A percentile compares a stretch with the other conserved stretches of the same genome.
Conservation (phyloP, 1,140 invertebrate species). For the Marisa cornuarietis region DNA sequence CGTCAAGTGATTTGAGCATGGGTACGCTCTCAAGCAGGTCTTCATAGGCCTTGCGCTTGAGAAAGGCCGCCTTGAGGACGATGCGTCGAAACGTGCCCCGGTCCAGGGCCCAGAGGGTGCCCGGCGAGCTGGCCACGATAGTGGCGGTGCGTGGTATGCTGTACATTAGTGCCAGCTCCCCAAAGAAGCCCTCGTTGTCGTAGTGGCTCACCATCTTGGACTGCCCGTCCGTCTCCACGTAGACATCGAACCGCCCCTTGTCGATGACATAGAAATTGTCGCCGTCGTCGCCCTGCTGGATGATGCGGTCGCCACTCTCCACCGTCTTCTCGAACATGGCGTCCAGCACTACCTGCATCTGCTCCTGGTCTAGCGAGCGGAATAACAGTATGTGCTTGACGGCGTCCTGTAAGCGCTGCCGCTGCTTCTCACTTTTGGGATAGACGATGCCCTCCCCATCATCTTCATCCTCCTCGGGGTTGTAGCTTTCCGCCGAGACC, state of each 20-base stretch:
- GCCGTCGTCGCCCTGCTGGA: too few species aligned
- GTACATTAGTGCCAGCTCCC: constrained; percentile 96
- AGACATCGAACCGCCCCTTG: constrained; percentile 85
- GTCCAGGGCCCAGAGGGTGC: constrained; percentile 92
- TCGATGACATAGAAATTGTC: too few species aligned
- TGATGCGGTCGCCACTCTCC: background rate
- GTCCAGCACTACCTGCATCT: constrained; percentile 88
- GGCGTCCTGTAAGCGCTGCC: constrained; percentile 85
- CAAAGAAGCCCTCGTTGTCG: constrained; percentile 90
- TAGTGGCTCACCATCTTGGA: constrained; percentile 85
- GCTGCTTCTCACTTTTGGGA: constrained; percentile 94
- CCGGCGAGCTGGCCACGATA: constrained; percentile 75
- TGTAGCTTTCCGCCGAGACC: too few species aligned
- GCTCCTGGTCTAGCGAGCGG: constrained; percentile 81
- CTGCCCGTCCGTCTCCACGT: constrained; percentile 77
- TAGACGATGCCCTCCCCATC: constrained; percentile 67
- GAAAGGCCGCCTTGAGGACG: constrained; percentile 93
- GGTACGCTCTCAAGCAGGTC: constrained; percentile 90
- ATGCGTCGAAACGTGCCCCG: constrained; percentile 87
- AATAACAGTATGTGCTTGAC: constrained; percentile 94
- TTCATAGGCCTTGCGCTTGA: constrained; percentile 97
- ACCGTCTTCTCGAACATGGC: constrained; percentile 94
- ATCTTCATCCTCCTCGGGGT: too few species aligned
- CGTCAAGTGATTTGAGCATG: constrained; percentile 82
- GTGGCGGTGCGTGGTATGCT: constrained; percentile 96